phyloP scores from a whole-genome alignment of 2,797 vertebrate species.

The Bovichtus diacanthus region DNA sequence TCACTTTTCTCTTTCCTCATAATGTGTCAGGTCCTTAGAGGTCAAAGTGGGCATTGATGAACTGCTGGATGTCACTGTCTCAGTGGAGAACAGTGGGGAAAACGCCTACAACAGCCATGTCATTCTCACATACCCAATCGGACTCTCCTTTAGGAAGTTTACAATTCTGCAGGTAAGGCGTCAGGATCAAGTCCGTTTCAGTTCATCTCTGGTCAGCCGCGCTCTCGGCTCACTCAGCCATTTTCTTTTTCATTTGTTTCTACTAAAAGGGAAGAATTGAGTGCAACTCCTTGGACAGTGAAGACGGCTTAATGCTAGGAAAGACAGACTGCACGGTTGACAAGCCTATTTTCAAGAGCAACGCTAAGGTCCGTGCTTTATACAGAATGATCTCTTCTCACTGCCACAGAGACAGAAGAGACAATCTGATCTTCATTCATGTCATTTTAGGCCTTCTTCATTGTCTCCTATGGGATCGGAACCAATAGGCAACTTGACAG shows the following conservation, averaged over 20 bases:
- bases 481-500: slow-evolving; percentile 71
- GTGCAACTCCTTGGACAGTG: slow-evolving; percentile 76
- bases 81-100: slow-evolving; percentile 84
- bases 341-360: slow-evolving; percentile 82
- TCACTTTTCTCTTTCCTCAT: background rate
- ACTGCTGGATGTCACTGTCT: slow-evolving; percentile 80
- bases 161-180: slow-evolving; percentile 77
- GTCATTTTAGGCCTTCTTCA: slow-evolving; percentile 79
- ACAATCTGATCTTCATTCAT: background rate
- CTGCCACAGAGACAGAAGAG: background rate
- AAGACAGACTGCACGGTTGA: slow-evolving; percentile 75
- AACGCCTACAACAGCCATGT: slow-evolving; percentile 86
- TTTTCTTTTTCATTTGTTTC: background rate
- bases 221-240: accelerated
- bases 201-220: background rate
- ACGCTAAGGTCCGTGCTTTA: slow-evolving; percentile 71
- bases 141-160: slow-evolving; percentile 85
- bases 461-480: slow-evolving; percentile 83
- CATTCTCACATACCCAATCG: slow-evolving; percentile 82
- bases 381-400: background rate
- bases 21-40: slow-evolving; percentile 60
- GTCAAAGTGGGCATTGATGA: slow-evolving; percentile 85
- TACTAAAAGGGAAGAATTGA: slow-evolving; percentile 70
- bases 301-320: slow-evolving; percentile 27
- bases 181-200: background rate